Evolutionary conservation across 2,113 vertebrate species (phyloP), one percentile per base, ranked within the genome.

Genomic region (Bos javanicus): DNA sequence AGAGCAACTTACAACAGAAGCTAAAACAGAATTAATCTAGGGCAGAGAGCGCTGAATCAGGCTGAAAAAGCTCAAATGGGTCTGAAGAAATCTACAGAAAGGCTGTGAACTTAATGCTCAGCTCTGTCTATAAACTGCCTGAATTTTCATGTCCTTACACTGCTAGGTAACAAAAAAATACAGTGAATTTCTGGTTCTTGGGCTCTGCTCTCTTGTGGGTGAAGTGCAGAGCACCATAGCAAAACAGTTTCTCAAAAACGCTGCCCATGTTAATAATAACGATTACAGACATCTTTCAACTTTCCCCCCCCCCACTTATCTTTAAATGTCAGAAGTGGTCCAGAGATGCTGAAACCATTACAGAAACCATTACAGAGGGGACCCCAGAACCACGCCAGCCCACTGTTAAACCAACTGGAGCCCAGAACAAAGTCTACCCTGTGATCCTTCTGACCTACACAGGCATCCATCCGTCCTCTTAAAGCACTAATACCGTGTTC

Each of bases 1-100:
- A 94, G 46, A 90, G 87, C 54, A 82, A 81, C 56, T 80, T 87
- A 87, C 60, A 96, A 97, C 83, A 92, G 95, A 97, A 94, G 94
- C 87, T 52, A 90, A 90, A 92, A 84, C 6, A 96, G 92, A 90
- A 83, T 74, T 60, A 92, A 97, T 88, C 92, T 92, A 82, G 67
- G 95, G 50, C 91, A 95, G 23, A 52, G 85, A 92, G 90, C 50
- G 60, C 43, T 67, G 81, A 96, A 67, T 94, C 23, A 25, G 54
- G 57, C 64, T 94, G 71, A 57, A 67, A 39, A 36, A 64, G 85
- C 25, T 50, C 71, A 67, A 80, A 21, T 46, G 52, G 57, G 57
- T 46, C 94, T 91, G 87, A 91, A 97, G 67, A 96, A 90, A 90
- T 48, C 78, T 82, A 56, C 46, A 23, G 9, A 85, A 90, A 92